These are phyloP conservation scores for Brachionus rubens DNA, from an alignment of 1,140 invertebrate genomes.

Conservation along the genomic window DNA sequence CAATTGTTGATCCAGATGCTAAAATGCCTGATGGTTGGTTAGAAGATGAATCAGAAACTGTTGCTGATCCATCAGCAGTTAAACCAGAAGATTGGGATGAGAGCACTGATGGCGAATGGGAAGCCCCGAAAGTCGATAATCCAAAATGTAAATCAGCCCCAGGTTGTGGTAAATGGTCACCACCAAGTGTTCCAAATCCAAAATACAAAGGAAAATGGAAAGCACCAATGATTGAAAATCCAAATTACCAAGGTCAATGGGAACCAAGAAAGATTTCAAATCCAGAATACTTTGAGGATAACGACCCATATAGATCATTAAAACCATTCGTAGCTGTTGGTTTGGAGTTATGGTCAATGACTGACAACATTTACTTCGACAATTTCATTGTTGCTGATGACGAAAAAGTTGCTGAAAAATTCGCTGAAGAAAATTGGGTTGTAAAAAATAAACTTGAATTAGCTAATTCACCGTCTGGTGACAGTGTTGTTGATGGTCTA, in stretches of 20 bases:
- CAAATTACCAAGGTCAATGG: conserved; percentile 91
- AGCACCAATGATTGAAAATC: conserved; percentile 83
- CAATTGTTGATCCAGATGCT: conserved; percentile 56
- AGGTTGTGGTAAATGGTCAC: conserved; percentile 87
- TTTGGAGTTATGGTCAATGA: conserved; percentile 97
- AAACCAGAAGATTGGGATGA: conserved; percentile 94
- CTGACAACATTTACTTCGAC: conserved; percentile 79
- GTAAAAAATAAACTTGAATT: conserved; percentile 72
- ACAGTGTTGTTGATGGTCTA: conserved; percentile 74
- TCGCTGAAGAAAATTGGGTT: conserved; percentile 78
- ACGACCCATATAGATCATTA: conserved; percentile 74
- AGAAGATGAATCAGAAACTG: conserved; percentile 81
- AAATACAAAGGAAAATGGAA: conserved; percentile 76
- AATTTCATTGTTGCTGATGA: conserved; percentile 89
- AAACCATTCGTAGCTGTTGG: conserved; percentile 70
- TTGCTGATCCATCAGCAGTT: conserved; percentile 78
- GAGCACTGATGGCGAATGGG: conserved; percentile 98
- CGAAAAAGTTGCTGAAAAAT: conserved; percentile 71
- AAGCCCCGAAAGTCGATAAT: conserved; percentile 80
- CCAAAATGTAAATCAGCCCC: conserved; percentile 75
- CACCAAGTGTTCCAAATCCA: conserved; percentile 83
- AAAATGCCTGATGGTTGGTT: conserved; percentile 63
- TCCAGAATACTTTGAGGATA: conserved; percentile 87
- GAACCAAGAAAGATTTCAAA: conserved; percentile 78
- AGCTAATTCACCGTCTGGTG: conserved; percentile 63